Evolutionary conservation across 2,113 vertebrate genomes (phyloP).

Genomic region (Saccopteryx bilineata): DNA sequence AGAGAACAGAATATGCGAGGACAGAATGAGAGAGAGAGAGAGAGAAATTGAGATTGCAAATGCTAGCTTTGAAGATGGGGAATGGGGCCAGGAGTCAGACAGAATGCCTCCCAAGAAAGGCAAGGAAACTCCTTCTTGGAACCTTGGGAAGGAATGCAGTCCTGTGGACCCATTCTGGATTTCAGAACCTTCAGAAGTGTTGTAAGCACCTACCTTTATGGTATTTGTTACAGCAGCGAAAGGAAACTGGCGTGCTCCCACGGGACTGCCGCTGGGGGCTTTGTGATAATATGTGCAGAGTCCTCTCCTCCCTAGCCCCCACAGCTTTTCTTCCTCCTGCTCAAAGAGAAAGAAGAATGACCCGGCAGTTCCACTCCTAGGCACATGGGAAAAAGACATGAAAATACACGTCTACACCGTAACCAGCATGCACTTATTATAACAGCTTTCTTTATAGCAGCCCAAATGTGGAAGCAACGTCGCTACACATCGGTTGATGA

Average conservation of each 20-base stretch:
- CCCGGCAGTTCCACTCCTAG: not conserved
- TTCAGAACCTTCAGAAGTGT: not conserved
- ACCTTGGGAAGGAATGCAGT: rapidly evolving
- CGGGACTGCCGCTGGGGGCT: not conserved
- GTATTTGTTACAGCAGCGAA: not conserved
- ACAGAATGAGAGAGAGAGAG: not conserved
- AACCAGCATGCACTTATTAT: not conserved
- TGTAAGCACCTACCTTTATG: not conserved
- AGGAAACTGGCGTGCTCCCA: not conserved
- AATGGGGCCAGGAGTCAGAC: not conserved
- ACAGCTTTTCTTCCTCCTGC: not conserved
- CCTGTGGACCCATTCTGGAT: not conserved
- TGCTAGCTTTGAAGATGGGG: not conserved
- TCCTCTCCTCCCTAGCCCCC: too few relatives aligned
- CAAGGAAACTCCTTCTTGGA: not conserved
- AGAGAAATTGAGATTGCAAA: not conserved
- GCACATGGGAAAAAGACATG: not conserved
- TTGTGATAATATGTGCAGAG: not conserved
- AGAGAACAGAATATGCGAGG: not conserved
- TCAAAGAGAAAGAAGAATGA: not conserved
- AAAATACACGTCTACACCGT: not conserved
- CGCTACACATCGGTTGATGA: not conserved
- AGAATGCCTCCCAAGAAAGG: not conserved
- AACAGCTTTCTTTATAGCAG: not conserved
- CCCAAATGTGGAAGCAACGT: not conserved